phyloP scores from a whole-genome alignment of 2,888 invertebrate species.

The Athrips mouffetella region DNA sequence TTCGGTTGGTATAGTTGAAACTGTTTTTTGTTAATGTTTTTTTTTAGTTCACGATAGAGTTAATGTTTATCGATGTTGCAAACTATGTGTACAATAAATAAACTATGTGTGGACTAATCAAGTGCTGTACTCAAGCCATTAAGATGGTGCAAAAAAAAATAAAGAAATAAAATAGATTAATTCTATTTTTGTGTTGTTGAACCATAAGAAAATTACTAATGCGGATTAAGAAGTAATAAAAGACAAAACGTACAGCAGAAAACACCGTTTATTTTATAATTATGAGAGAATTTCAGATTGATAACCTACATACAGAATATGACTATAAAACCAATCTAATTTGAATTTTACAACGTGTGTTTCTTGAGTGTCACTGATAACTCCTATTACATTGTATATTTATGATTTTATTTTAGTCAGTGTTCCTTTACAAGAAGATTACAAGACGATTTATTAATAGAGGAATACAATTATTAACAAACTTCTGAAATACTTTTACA shows the following conservation, averaged over 20 bases:
- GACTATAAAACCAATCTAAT: conserved; percentile 77
- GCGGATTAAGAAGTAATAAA: neutral
- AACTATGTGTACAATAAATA: too few species aligned
- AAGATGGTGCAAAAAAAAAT: too few species aligned
- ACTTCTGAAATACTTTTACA: conserved; percentile 60
- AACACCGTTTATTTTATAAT: conserved; percentile 80
- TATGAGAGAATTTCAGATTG: conserved; percentile 80
- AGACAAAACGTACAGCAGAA: conserved; percentile 64
- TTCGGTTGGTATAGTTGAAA: conserved; percentile 1
- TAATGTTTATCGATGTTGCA: too few species aligned
- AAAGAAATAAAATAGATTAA: too few species aligned
- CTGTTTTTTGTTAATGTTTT: neutral
- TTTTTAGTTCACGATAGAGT: neutral
- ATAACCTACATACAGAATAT: conserved; percentile 79
- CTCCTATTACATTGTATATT: conserved; percentile 45
- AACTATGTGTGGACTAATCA: neutral
- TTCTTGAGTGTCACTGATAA: conserved; percentile 59
- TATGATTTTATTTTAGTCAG: conserved; percentile 48
- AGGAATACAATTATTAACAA: conserved; percentile 61
- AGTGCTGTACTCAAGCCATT: too few species aligned
- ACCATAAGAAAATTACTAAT: too few species aligned
- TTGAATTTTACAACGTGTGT: conserved; percentile 67
- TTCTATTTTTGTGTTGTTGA: too few species aligned
- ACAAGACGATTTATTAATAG: conserved; percentile 60
- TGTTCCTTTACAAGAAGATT: conserved; percentile 70